Evolutionary conservation across 2,113 vertebrate species (phyloP).

Genomic region (Nicator chloris): DNA sequence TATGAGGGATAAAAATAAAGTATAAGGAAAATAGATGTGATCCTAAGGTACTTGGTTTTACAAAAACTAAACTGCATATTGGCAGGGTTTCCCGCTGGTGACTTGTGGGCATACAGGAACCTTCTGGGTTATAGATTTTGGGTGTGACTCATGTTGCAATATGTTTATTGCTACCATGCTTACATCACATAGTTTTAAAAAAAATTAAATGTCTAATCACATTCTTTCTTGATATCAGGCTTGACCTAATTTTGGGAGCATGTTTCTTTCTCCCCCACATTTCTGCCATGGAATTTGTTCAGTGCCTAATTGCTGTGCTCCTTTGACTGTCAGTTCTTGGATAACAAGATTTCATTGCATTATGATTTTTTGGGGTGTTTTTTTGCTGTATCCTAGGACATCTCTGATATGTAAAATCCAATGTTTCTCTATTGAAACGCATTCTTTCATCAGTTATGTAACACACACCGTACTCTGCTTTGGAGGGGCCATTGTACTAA

Average conservation of each 20-base stretch:
- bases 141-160: background rate
- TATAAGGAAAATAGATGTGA: background rate
- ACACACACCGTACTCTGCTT: background rate
- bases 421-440: background rate
- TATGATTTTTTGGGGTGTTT: background rate
- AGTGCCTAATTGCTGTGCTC: background rate
- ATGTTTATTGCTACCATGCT: background rate
- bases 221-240: background rate
- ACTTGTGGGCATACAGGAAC: background rate
- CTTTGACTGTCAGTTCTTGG: background rate
- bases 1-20: background rate
- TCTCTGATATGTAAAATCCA: background rate
- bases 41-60: background rate
- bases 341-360: background rate
- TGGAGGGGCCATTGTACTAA: background rate
- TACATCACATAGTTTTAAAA: background rate
- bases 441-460: rapidly evolving
- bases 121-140: background rate
- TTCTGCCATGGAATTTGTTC: background rate
- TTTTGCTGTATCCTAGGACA: background rate
- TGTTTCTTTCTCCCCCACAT: background rate
- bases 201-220: background rate
- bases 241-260: background rate
- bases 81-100: background rate
- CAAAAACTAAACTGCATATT: background rate